Conservation (phyloP, 2,113 vertebrate species). For the Tachysurus vachellii region DNA sequence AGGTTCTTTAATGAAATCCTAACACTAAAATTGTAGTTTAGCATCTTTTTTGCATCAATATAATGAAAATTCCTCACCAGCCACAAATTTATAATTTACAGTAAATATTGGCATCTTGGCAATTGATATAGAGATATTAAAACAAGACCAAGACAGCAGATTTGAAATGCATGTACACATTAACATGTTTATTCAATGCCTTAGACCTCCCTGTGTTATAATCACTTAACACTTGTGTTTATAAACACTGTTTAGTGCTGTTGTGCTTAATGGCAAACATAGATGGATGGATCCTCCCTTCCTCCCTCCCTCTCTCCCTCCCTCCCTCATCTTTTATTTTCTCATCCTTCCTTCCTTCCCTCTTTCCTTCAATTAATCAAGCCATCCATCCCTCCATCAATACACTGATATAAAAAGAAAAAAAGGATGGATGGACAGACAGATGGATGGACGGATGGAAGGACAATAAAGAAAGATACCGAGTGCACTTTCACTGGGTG, state of each 20-base stretch:
- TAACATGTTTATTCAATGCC: not conserved
- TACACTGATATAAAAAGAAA: no score
- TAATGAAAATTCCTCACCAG: not conserved
- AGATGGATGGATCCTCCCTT: no score
- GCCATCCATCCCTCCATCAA: no score
- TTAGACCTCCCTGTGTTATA: constrained; percentile 3
- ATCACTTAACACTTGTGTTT: constrained; percentile 28
- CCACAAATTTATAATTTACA: no score
- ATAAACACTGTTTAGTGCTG: constrained; percentile 14
- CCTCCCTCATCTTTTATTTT: no score
- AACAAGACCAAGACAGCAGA: not conserved
- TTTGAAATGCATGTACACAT: not conserved
- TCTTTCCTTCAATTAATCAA: no score
- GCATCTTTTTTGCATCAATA: not conserved
- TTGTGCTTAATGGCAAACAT: not conserved
- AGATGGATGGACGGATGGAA: not conserved
- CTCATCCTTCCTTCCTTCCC: no score
- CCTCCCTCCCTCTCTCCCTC: no score
- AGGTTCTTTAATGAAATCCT: not conserved
- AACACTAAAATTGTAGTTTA: not conserved
- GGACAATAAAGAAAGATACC: not conserved
- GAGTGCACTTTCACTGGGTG: no score
- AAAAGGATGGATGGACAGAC: not conserved
- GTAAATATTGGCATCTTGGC: no score
- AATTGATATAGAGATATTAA: not conserved